Percentiles rank a stretch among this genome's conserved stretches.
phyloP scores from a whole-genome alignment of 2,113 vertebrate species.

The Callocephalon fimbriatum region DNA sequence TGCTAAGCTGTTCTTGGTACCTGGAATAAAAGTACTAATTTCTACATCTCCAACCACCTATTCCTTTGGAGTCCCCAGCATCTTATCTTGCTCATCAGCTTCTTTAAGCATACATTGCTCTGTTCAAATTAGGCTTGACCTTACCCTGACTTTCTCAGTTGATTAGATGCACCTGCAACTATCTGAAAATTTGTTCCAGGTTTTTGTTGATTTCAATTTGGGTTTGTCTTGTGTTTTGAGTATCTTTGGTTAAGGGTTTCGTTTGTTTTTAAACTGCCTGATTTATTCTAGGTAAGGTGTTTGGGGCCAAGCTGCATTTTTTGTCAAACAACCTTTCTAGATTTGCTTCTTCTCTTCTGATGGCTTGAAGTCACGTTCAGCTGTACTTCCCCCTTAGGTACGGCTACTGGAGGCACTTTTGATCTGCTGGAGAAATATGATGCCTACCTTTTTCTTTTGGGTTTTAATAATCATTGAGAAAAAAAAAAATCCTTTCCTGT shows the following conservation, averaged over 20 bases:
- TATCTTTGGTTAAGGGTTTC: too few relatives aligned
- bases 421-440: not conserved
- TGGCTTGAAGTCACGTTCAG: not conserved
- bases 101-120: not conserved
- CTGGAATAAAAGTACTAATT: not conserved
- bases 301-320: not conserved
- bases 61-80: not conserved
- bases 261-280: not conserved
- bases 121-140: not conserved
- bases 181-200: not conserved
- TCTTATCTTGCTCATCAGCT: not conserved
- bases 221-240: not conserved
- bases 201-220: not conserved
- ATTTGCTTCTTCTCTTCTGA: not conserved
- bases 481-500: not conserved
- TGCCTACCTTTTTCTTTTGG: not conserved
- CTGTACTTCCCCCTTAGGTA: not conserved
- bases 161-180: not conserved
- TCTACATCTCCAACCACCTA: not conserved
- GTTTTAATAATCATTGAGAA: not conserved
- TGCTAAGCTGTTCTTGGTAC: not conserved
- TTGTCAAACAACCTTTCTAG: not conserved
- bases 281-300: not conserved
- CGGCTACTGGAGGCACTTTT: not conserved
- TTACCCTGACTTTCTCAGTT: not conserved